A percentile compares a stretch with the other conserved stretches of the same genome.
phyloP scores from a whole-genome alignment of 2,113 vertebrate species.

The Procapra przewalskii region DNA sequence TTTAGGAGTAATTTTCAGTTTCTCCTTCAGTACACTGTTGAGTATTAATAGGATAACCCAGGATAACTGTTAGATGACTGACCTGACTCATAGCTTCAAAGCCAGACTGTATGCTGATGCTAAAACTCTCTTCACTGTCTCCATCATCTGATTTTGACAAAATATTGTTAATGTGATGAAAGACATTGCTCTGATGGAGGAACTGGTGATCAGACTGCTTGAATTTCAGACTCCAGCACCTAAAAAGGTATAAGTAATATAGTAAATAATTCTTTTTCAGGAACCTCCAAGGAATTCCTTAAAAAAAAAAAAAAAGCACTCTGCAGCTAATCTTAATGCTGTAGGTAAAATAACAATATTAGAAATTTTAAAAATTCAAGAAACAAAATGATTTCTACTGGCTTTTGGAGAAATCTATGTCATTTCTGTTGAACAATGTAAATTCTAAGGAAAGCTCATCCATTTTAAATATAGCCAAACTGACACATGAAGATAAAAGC shows the following conservation, averaged over 20 bases:
- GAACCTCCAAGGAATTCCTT: neutral
- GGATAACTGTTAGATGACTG: slow-evolving; percentile 62
- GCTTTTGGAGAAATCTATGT: neutral
- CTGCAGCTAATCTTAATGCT: neutral
- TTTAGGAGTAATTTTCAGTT: neutral
- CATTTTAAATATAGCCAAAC: slow-evolving; percentile 18
- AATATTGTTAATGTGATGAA: slow-evolving; percentile 99
- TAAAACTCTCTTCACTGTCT: slow-evolving; percentile 98
- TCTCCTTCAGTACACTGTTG: neutral
- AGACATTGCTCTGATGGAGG: slow-evolving; percentile 98
- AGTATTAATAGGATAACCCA: neutral
- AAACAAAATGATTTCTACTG: neutral
- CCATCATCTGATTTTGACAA: slow-evolving; percentile 99
- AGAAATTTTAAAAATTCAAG: neutral
- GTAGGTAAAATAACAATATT: neutral
- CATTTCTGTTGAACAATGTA: neutral
- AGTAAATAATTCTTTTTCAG: neutral
- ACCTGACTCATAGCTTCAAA: slow-evolving; percentile 97
- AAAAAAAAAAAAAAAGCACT: neutral
- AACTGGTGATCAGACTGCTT: slow-evolving; percentile 99
- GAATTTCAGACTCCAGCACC: slow-evolving; percentile 99
- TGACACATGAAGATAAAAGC: neutral
- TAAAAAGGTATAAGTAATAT: slow-evolving; percentile 71
- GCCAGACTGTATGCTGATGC: slow-evolving; percentile 96
- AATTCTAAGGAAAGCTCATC: neutral